Evolutionary conservation across 2,797 vertebrate genomes (phyloP), one percentile per base, ranked within the genome.

Genomic region (Rachycentron canadum): DNA sequence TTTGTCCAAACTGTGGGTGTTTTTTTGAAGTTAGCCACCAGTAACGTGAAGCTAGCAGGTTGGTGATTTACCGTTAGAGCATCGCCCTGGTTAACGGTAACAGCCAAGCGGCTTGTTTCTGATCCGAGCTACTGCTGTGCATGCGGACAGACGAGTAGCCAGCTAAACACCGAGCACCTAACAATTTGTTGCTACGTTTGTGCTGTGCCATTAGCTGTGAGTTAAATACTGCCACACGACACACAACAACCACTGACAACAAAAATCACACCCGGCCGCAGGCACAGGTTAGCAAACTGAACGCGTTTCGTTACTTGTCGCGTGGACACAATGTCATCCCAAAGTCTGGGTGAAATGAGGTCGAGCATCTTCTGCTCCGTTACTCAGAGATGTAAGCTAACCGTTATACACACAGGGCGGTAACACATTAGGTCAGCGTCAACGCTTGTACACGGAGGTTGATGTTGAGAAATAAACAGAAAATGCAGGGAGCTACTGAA

Each of bases 21-120:
- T 36, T 13, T 59, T 70, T 41, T 25, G 4, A 59, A 70, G 50
- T 0, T 1, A 49, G 30, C 32, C n/a, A 49, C 9, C n/a, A 32
- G 50, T 43, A 3, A 30, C 23, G 66, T 28, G 16, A 36, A 50
- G 38, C 49, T 76, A 69, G 59, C n/a, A 57, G 19, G 28, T 30
- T 0, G 25, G 14, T 40, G 5, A 53, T 49, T 61, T 58, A 47
- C 26, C 32, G 43, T 60, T 28, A 30, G 3, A 36, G 25, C 11
- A 47, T 45, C 58, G 19, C 4, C 11, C 7, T 12, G 52, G 57
- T 43, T 16, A 25, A 47, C 17, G 23, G 45, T 23, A 56, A 28
- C 72, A 36, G 30, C 6, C 45, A 13, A 49, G 16, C 30, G 14
- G 23, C 6, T 53, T 41, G 16, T 49, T 45, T 4, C 17, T 63